Evolutionary conservation across 2,888 invertebrate genomes (phyloP).

Genomic region (Asteroscopus sphinx): DNA sequence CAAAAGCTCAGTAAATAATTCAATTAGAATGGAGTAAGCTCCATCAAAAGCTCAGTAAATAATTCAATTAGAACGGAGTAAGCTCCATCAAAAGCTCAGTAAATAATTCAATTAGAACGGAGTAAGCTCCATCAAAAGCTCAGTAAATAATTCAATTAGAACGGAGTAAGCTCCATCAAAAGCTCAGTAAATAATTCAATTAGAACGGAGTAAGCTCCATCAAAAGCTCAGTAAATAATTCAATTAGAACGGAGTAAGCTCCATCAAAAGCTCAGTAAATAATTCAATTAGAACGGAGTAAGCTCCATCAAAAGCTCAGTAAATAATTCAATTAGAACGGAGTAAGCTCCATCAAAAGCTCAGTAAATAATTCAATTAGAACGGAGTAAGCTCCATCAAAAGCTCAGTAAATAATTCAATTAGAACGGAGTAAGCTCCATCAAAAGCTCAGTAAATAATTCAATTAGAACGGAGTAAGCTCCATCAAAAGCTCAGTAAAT

Average conservation of each 20-base stretch:
- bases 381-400: constrained; percentile 17
- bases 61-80: constrained; percentile 24
- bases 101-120: constrained; percentile 30
- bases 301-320: constrained; percentile 23
- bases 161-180: constrained; percentile 17
- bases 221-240: constrained; percentile 26
- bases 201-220: constrained; percentile 18
- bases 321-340: constrained; percentile 30
- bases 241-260: constrained; percentile 22
- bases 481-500: constrained; percentile 24
- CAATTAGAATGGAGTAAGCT: constrained; percentile 21
- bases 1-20: constrained; percentile 26
- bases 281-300: constrained; percentile 24
- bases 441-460: constrained; percentile 26
- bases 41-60: constrained; percentile 24
- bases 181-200: constrained; percentile 31
- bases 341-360: constrained; percentile 18
- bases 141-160: constrained; percentile 32
- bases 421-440: constrained; percentile 18
- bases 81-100: constrained; percentile 23
- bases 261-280: constrained; percentile 24
- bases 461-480: constrained; percentile 22
- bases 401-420: constrained; percentile 31
- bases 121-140: constrained; percentile 18
- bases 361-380: constrained; percentile 32